These are phyloP conservation scores for Coelopa pilipes DNA, from an alignment of 2,888 invertebrate genomes.

Conservation along the genomic window DNA sequence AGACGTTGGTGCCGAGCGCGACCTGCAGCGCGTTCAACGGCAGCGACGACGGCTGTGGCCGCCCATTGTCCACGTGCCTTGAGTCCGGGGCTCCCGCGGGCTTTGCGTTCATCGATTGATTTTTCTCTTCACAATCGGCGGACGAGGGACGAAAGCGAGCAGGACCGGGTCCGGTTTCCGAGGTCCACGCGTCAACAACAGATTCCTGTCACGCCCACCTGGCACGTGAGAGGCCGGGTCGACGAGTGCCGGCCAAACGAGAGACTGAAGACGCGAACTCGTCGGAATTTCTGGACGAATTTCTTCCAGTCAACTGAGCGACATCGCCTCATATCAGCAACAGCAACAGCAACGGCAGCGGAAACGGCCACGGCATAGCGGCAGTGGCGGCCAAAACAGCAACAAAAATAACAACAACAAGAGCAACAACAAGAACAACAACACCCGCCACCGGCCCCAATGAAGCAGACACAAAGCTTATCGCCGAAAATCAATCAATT, in stretches of 20 bases:
- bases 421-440: constrained; percentile 5
- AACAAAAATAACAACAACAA: not conserved
- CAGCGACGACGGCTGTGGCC: not conserved
- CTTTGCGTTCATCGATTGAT: constrained; percentile 14
- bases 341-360: not conserved
- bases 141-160: too few relatives aligned
- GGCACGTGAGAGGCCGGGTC: too few relatives aligned
- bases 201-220: too few relatives aligned
- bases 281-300: not conserved
- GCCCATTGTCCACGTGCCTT: too few relatives aligned
- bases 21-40: constrained; percentile 17
- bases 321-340: too few relatives aligned
- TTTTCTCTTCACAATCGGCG: too few relatives aligned
- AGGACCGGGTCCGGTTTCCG: too few relatives aligned
- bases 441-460: not conserved
- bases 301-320: not conserved
- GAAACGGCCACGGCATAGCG: not conserved
- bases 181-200: too few relatives aligned
- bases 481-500: constrained; percentile 29
- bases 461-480: constrained; percentile 2
- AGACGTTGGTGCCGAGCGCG: constrained; percentile 20
- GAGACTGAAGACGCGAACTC: constrained; percentile 14
- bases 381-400: not conserved
- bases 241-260: not conserved
- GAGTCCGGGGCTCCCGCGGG: constrained; percentile 2